phyloP scores from a whole-genome alignment of 2,113 vertebrate species.

The Zeus faber region DNA sequence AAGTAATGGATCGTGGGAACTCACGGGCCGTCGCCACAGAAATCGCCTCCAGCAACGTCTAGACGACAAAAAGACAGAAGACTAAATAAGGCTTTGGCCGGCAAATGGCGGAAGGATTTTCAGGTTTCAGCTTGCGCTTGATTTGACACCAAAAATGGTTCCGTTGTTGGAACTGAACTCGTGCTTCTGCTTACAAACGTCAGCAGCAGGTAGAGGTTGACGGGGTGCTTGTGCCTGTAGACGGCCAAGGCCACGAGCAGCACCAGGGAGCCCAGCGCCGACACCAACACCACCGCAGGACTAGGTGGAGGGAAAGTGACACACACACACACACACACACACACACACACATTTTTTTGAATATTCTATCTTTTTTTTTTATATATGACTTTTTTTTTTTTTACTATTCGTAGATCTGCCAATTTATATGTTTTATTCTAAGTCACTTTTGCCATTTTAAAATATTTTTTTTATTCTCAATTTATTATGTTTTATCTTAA shows the following conservation, averaged over 20 bases:
- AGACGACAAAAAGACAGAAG: slow-evolving; percentile 25
- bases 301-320: slow-evolving; percentile 59
- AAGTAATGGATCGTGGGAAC: slow-evolving; percentile 9
- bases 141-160: too few relatives aligned
- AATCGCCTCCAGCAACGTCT: slow-evolving; percentile 89
- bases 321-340: neutral
- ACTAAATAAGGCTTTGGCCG: neutral
- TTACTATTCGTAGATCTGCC: too few relatives aligned
- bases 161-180: too few relatives aligned
- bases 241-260: slow-evolving; percentile 82
- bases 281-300: slow-evolving; percentile 83
- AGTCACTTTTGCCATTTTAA: too few relatives aligned
- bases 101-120: too few relatives aligned
- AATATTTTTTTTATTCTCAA: too few relatives aligned
- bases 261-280: slow-evolving; percentile 81
- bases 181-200: slow-evolving; percentile 95
- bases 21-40: slow-evolving; percentile 86
- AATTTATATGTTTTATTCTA: too few relatives aligned
- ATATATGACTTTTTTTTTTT: too few relatives aligned
- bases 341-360: too few relatives aligned
- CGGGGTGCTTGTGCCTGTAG: slow-evolving; percentile 87
- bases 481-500: too few relatives aligned
- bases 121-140: too few relatives aligned
- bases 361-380: too few relatives aligned
- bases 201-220: slow-evolving; percentile 92